phyloP scores from a whole-genome alignment of 2,797 vertebrate genomes.

The Melanotaenia parkinsoni region DNA sequence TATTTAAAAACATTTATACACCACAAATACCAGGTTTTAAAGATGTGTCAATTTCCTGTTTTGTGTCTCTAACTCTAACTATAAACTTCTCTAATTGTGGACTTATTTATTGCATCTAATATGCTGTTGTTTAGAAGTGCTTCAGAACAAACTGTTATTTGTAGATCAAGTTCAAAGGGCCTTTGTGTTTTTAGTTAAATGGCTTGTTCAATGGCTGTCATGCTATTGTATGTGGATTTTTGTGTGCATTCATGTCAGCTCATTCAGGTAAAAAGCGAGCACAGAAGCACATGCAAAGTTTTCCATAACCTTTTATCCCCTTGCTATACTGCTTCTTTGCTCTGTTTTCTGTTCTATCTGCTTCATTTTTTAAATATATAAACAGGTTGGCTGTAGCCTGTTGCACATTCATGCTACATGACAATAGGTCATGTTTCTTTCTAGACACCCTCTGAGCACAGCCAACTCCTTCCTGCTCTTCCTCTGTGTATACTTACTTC shows the following conservation, averaged over 20 bases:
- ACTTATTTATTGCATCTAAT: neutral
- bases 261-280: conserved; percentile 30
- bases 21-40: neutral
- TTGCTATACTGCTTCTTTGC: conserved; percentile 19
- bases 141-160: conserved; percentile 29
- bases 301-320: conserved; percentile 32
- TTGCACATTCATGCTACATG: conserved; percentile 60
- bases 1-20: neutral
- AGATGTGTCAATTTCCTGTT: neutral
- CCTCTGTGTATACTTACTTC: conserved; percentile 14
- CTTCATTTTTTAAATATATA: conserved; percentile 8
- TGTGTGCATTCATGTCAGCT: conserved; percentile 29
- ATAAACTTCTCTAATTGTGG: neutral
- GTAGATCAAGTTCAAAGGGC: conserved; percentile 35
- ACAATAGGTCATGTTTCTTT: conserved; percentile 64
- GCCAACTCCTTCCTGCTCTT: neutral
- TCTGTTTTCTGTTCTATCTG: conserved; percentile 16
- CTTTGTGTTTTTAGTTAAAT: conserved; percentile 53
- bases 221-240: conserved; percentile 50
- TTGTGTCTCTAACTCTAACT: neutral
- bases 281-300: conserved; percentile 34
- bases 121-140: neutral
- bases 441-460: conserved; percentile 34
- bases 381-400: conserved; percentile 36
- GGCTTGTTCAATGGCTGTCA: conserved; percentile 27